phyloP scores from a whole-genome alignment of 2,797 vertebrate species.

The Propithecus deckenii region DNA sequence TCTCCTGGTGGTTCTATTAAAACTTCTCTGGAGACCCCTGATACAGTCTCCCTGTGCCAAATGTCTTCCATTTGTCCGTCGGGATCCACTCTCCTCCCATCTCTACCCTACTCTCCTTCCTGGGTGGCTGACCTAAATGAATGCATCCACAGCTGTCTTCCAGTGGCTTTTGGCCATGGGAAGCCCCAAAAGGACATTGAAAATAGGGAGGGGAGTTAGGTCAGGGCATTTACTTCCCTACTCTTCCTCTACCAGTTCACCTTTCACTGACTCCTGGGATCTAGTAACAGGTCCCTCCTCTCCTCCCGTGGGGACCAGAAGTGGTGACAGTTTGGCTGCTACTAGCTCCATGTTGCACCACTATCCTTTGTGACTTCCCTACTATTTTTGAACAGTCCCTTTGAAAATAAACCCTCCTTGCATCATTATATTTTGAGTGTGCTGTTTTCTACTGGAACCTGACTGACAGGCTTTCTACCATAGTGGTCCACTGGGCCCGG shows the following conservation, averaged over 20 bases:
- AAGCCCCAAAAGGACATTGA: background rate
- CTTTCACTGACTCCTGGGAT: background rate
- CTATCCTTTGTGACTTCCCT: background rate
- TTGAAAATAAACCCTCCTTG: background rate
- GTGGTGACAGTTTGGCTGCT: background rate
- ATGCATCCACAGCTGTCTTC: background rate
- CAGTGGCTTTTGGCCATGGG: background rate
- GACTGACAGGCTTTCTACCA: background rate
- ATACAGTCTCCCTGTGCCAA: background rate
- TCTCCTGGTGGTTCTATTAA: background rate
- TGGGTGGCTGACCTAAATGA: background rate
- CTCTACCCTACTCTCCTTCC: background rate
- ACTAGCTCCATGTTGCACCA: background rate
- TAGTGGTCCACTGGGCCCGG: background rate
- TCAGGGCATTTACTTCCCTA: background rate
- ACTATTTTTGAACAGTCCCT: background rate
- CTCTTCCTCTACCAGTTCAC: background rate
- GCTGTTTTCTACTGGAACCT: background rate
- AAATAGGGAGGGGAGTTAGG: background rate
- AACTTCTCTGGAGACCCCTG: background rate
- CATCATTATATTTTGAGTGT: background rate
- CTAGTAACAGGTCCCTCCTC: background rate
- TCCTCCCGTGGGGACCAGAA: background rate
- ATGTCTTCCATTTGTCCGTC: background rate
- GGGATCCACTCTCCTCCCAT: background rate